Evolutionary conservation across 1,140 invertebrate genomes (phyloP).

Genomic region (Aphidius gifuensis): DNA sequence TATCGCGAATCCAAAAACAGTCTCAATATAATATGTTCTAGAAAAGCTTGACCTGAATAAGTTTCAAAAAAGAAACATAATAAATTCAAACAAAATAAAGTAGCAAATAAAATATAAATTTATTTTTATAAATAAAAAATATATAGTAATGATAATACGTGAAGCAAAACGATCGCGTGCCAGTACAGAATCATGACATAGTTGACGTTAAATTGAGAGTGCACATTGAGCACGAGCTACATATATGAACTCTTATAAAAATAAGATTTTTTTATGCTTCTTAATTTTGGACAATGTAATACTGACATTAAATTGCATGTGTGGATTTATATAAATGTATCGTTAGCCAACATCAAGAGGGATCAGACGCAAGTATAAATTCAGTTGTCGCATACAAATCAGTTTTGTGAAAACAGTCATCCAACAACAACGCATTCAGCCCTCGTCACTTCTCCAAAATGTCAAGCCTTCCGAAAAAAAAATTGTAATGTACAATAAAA

Average conservation of each 20-base stretch:
- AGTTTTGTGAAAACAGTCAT: no score
- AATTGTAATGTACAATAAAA: not conserved
- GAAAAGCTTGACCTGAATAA: not conserved
- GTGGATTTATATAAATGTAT: constrained; percentile 1
- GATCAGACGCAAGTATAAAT: no score
- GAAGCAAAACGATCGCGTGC: constrained; percentile 24
- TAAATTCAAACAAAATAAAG: no score
- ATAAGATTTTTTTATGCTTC: constrained; percentile 20
- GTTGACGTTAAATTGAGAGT: constrained; percentile 16
- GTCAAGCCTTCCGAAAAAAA: constrained; percentile 4
- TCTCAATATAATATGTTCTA: not conserved
- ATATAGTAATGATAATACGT: constrained; percentile 8
- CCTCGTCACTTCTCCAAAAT: constrained; percentile 6
- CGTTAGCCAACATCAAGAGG: not conserved
- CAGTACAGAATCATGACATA: constrained; percentile 2
- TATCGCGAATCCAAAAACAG: not conserved
- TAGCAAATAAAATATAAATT: not conserved
- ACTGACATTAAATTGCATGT: no score
- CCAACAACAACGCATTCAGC: constrained; percentile 4
- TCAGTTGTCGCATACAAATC: not conserved
- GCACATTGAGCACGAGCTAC: constrained; percentile 19
- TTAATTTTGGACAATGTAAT: constrained; percentile 20
- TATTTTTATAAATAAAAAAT: constrained; percentile 5
- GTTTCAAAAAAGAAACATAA: no score
- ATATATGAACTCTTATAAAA: not conserved